These are phyloP conservation scores for Hephaestus fuliginosus DNA, from an alignment of 2,797 vertebrate species.

Conservation along the genomic window DNA sequence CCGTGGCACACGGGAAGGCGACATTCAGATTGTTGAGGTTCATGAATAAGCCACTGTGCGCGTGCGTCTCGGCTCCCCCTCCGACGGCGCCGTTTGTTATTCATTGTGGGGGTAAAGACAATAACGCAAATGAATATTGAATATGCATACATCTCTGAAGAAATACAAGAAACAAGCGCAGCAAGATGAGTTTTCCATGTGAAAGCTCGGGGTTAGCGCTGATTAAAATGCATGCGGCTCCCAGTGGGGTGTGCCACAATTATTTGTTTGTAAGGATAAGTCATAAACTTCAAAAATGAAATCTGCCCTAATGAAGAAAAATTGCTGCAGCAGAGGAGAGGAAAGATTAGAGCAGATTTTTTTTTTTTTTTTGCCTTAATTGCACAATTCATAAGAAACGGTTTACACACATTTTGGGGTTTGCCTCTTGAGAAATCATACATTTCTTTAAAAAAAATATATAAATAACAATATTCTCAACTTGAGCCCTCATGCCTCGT, in stretches of 20 bases:
- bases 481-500: constrained; percentile 14
- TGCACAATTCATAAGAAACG: constrained; percentile 73
- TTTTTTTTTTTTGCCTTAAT: constrained; percentile 71
- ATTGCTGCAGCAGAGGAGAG: constrained; percentile 57
- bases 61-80: constrained; percentile 39
- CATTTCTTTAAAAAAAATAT: not conserved
- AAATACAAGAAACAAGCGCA: constrained; percentile 70
- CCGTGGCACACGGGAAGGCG: constrained; percentile 13
- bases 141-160: constrained; percentile 77
- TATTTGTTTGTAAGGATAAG: constrained; percentile 83
- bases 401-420: constrained; percentile 49
- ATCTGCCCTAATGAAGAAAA: constrained; percentile 80
- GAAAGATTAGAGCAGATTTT: constrained; percentile 68
- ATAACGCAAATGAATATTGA: constrained; percentile 78
- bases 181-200: constrained; percentile 78
- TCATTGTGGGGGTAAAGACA: constrained; percentile 70
- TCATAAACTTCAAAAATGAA: constrained; percentile 82
- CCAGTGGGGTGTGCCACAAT: constrained; percentile 75
- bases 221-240: constrained; percentile 82
- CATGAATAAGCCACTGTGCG: constrained; percentile 45
- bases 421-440: constrained; percentile 63
- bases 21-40: constrained; percentile 2
- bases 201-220: constrained; percentile 80
- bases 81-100: constrained; percentile 71
- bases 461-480: constrained; percentile 9